Evolutionary conservation across 2,797 vertebrate species (phyloP).

Genomic region (Cuniculus paca): DNA sequence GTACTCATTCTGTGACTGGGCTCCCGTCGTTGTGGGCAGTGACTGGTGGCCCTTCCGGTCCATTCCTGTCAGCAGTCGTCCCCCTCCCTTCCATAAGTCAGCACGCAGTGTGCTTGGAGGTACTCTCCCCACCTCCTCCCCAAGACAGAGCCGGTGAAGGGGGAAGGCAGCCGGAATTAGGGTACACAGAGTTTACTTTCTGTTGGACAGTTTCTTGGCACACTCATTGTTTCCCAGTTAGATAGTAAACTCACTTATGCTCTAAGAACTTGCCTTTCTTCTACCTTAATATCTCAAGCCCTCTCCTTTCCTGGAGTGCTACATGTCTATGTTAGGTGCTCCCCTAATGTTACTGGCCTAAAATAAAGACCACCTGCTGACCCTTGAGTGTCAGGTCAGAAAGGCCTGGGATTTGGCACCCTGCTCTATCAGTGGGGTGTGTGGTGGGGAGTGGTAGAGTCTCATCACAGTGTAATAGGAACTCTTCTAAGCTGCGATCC

Average conservation of each 20-base stretch:
- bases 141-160: not conserved
- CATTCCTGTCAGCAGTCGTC: not conserved
- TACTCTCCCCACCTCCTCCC: not conserved
- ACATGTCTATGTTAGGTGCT: not conserved
- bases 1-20: not conserved
- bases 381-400: not conserved
- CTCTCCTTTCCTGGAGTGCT: not conserved
- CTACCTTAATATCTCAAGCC: not conserved
- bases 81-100: not conserved
- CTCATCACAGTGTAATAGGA: not conserved
- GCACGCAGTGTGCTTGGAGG: not conserved
- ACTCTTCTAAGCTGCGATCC: not conserved
- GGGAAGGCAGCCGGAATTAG: not conserved
- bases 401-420: not conserved
- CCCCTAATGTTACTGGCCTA: constrained; percentile 44
- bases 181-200: not conserved
- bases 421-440: not conserved
- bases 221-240: not conserved
- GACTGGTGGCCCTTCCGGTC: not conserved
- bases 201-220: not conserved
- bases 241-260: not conserved
- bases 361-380: constrained; percentile 58
- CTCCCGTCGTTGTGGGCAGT: not conserved
- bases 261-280: constrained; percentile 3
- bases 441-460: not conserved